Conservation (phyloP, 2,113 vertebrate species). For the Pedetes capensis region DNA sequence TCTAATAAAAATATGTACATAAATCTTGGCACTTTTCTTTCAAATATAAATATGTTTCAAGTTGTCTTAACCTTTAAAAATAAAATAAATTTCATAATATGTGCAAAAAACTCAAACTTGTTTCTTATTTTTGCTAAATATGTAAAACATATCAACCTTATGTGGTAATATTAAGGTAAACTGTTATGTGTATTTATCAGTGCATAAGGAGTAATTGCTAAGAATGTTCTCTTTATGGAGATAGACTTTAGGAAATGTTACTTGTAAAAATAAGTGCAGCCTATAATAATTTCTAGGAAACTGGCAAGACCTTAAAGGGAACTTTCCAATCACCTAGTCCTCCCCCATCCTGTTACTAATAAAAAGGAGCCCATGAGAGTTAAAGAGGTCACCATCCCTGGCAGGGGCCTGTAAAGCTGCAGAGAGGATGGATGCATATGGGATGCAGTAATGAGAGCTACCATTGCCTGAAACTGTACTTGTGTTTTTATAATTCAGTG, state of each 20-base stretch:
- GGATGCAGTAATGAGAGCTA: neutral
- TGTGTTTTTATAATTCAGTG: neutral
- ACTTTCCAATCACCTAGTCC: neutral
- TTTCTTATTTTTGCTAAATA: constrained; percentile 34
- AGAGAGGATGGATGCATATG: neutral
- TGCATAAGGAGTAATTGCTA: neutral
- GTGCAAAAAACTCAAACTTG: neutral
- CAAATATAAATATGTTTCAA: neutral
- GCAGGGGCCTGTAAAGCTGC: neutral
- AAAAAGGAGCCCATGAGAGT: neutral
- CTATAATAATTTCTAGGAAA: constrained; percentile 17
- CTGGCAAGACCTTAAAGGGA: neutral
- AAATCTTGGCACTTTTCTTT: constrained; percentile 1
- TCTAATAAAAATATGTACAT: neutral
- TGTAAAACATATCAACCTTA: neutral
- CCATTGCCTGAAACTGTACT: neutral
- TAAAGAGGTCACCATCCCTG: neutral
- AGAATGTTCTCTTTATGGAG: neutral
- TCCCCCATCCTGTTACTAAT: neutral
- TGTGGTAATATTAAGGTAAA: neutral
- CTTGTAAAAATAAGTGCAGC: neutral
- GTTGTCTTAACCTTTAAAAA: neutral
- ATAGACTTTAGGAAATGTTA: neutral
- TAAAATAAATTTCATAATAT: neutral
- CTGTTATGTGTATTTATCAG: neutral